phyloP scores from a whole-genome alignment of 2,888 invertebrate species.

The Rhamnusium bicolor region DNA sequence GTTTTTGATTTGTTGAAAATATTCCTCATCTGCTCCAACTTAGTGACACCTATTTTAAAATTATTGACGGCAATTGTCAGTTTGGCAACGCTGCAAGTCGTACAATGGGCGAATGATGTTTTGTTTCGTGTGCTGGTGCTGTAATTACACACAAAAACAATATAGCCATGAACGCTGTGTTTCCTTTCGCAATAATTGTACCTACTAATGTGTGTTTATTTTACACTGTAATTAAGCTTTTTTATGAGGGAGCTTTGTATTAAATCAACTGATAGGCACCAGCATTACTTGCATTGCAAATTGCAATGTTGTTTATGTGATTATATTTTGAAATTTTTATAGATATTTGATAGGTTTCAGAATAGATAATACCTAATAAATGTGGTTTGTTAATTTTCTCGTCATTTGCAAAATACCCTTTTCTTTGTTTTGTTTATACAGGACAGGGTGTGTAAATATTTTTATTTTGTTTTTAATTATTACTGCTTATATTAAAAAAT shows the following conservation, averaged over 20 bases:
- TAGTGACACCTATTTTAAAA: not conserved
- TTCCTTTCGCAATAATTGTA: conserved; percentile 30
- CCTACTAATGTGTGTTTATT: conserved; percentile 28
- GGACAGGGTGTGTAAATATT: too few relatives aligned
- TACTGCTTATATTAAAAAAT: too few relatives aligned
- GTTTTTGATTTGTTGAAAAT: too few relatives aligned
- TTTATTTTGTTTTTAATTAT: too few relatives aligned
- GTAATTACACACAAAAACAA: conserved; percentile 29
- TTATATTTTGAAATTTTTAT: not conserved
- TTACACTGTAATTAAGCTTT: conserved; percentile 8
- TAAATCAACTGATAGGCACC: not conserved
- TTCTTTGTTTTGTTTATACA: not conserved
- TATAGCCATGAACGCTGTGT: conserved; percentile 26
- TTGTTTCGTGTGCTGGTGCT: conserved; percentile 19
- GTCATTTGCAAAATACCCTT: not conserved
- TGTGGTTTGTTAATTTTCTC: not conserved
- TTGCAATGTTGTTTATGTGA: not conserved
- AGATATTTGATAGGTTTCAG: not conserved
- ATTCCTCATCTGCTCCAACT: too few relatives aligned
- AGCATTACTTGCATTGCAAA: not conserved
- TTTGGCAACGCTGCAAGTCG: conserved; percentile 15
- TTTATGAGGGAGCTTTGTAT: not conserved
- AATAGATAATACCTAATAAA: not conserved
- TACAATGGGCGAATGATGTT: conserved; percentile 19
- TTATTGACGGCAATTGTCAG: too few relatives aligned